A percentile compares a stretch with the other conserved stretches of the same genome.
Conservation (phyloP, 2,113 vertebrate species). For the Pavo muticus region DNA sequence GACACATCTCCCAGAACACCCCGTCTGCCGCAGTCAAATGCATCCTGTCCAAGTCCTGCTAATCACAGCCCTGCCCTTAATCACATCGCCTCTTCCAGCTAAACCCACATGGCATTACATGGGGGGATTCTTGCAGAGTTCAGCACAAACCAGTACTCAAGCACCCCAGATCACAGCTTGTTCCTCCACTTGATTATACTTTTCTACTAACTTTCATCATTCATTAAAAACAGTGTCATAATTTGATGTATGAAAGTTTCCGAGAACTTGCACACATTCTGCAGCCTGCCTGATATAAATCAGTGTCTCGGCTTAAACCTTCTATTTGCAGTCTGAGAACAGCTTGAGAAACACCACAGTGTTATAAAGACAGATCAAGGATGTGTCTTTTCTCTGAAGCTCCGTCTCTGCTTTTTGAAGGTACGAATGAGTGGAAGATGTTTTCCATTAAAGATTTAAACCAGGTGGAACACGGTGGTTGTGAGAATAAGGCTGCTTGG, state of each 20-base stretch:
- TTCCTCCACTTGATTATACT: constrained; percentile 18
- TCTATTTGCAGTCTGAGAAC: background rate
- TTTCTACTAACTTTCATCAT: background rate
- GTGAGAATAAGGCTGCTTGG: background rate
- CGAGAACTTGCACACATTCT: background rate
- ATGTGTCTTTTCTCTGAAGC: background rate
- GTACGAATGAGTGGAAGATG: background rate
- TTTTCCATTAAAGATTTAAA: constrained; percentile 34
- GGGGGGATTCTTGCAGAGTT: constrained; percentile 64
- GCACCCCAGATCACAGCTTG: constrained; percentile 17
- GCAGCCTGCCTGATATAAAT: background rate
- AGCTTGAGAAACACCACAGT: background rate
- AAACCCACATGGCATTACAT: constrained; percentile 64
- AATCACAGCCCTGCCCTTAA: constrained; percentile 79
- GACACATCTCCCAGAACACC: constrained; percentile 76
- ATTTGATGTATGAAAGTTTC: background rate
- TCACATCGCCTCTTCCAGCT: constrained; percentile 76
- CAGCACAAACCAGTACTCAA: constrained; percentile 67
- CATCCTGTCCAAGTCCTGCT: constrained; percentile 80
- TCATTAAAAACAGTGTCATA: constrained; percentile 3
- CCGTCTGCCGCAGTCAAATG: constrained; percentile 78
- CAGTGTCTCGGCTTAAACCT: background rate
- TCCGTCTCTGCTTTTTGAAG: background rate
- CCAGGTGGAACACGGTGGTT: background rate
- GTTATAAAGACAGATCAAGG: background rate